phyloP scores from a whole-genome alignment of 2,113 vertebrate species.

The Chloropsis hardwickii region DNA sequence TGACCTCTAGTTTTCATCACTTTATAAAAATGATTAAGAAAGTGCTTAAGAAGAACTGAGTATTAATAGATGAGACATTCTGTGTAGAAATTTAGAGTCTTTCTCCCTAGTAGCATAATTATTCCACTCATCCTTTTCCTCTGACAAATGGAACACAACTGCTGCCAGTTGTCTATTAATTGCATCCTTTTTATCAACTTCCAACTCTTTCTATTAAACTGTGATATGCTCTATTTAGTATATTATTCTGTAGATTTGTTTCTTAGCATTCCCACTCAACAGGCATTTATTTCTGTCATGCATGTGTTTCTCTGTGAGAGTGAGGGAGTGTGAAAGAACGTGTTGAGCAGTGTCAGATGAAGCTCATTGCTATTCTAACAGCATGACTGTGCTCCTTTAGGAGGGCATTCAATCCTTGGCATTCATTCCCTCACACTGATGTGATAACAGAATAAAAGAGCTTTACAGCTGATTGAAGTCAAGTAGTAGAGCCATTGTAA shows the following conservation, averaged over 20 bases:
- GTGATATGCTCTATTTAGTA: slow-evolving; percentile 16
- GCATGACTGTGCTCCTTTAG: slow-evolving; percentile 23
- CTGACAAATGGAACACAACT: background rate
- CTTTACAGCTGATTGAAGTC: slow-evolving; percentile 72
- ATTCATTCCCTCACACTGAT: slow-evolving; percentile 57
- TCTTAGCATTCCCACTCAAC: background rate
- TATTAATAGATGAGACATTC: background rate
- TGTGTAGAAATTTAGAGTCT: background rate
- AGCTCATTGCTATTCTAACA: slow-evolving; percentile 60
- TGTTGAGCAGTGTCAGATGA: background rate
- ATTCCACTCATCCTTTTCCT: background rate
- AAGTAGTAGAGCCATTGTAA: slow-evolving; percentile 61
- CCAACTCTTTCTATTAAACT: background rate
- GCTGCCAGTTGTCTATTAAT: slow-evolving; percentile 25
- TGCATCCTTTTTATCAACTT: slow-evolving; percentile 26
- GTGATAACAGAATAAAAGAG: slow-evolving; percentile 70
- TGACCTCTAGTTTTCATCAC: background rate
- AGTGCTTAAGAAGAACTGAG: background rate
- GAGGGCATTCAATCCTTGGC: slow-evolving; percentile 62
- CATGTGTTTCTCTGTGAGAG: slow-evolving; percentile 14
- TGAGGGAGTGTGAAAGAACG: background rate
- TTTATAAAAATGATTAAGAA: background rate
- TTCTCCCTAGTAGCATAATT: background rate
- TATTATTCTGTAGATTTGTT: slow-evolving; percentile 13
- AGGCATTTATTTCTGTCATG: slow-evolving; percentile 46